These are phyloP conservation scores for Athene cunicularia DNA, from an alignment of 2,113 vertebrate genomes.

Conservation along the genomic window DNA sequence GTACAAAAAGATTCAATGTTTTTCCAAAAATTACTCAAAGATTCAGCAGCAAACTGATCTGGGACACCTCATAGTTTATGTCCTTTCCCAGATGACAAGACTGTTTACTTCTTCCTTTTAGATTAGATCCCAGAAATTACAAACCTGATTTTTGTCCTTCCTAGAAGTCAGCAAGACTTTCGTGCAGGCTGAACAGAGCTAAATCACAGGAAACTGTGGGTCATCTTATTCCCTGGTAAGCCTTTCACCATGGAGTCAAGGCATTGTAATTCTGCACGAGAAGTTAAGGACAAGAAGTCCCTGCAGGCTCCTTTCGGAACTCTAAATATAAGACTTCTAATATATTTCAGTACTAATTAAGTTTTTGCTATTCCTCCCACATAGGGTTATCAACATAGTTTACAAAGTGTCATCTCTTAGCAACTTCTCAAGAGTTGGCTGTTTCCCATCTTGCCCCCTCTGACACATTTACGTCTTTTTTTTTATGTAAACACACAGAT, in stretches of 20 bases:
- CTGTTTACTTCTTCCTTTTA: not conserved
- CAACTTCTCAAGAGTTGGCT: conserved; percentile 73
- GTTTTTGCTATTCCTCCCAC: conserved; percentile 72
- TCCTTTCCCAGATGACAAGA: not conserved
- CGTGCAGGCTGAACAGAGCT: not conserved
- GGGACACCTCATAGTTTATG: not conserved
- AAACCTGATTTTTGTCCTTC: not conserved
- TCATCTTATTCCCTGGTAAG: not conserved
- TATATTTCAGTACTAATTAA: conserved; percentile 83
- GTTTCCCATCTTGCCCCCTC: not conserved
- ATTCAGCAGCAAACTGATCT: not conserved
- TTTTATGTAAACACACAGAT: not conserved
- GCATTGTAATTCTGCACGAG: not conserved
- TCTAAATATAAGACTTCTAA: conserved; percentile 74
- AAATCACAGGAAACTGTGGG: not conserved
- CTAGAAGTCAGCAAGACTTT: not conserved
- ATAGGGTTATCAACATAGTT: conserved; percentile 79
- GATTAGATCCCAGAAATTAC: not conserved
- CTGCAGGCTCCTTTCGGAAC: not conserved
- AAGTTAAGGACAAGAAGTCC: not conserved
- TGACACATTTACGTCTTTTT: conserved; percentile 26
- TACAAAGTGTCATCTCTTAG: conserved; percentile 82
- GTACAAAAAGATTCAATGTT: not conserved
- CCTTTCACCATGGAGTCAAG: not conserved
- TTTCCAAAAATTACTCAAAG: not conserved